A percentile compares a stretch with the other conserved stretches of the same genome.
phyloP scores from a whole-genome alignment of 2,113 vertebrate species.

The Bothrops jararaca region DNA sequence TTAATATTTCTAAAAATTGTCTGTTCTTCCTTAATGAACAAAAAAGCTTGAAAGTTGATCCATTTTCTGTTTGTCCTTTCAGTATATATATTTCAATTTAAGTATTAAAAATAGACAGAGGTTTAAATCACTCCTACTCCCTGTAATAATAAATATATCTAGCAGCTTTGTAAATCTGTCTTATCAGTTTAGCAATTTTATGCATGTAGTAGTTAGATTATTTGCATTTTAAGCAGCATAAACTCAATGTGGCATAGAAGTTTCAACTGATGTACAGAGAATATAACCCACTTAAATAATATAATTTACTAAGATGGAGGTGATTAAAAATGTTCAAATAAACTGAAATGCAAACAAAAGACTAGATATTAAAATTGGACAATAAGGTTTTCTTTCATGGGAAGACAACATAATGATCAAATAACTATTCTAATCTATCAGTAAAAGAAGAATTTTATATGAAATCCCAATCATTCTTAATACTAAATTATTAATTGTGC shows the following conservation, averaged over 20 bases:
- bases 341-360: background rate
- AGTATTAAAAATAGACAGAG: background rate
- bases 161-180: background rate
- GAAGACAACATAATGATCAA: background rate
- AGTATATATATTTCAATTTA: background rate
- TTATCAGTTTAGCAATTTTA: background rate
- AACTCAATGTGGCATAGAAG: background rate
- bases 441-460: background rate
- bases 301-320: background rate
- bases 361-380: background rate
- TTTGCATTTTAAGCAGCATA: background rate
- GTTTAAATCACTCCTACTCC: background rate
- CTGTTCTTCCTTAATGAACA: background rate
- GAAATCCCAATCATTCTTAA: background rate
- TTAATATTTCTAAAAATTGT: background rate
- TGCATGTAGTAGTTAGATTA: background rate
- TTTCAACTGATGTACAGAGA: background rate
- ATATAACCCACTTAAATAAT: background rate
- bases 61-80: background rate
- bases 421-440: background rate
- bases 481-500: background rate
- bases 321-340: background rate
- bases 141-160: background rate
- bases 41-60: background rate
- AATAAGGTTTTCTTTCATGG: background rate